These are phyloP conservation scores for Peromyscus aztecus DNA, from an alignment of 2,797 vertebrate species.

Conservation along the genomic window DNA sequence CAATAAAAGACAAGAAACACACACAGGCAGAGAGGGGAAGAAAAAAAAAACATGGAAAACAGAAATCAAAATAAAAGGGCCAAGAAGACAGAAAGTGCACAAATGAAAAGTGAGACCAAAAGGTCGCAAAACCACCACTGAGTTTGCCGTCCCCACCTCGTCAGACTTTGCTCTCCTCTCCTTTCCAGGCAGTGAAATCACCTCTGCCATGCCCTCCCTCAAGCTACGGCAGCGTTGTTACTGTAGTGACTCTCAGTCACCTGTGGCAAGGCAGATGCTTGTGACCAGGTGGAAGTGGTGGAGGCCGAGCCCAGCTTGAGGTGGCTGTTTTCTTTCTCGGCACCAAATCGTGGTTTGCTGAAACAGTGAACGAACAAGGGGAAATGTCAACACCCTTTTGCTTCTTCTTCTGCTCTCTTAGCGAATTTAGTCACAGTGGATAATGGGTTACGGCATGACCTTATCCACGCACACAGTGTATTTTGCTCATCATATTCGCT, in stretches of 20 bases:
- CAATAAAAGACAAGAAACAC: not conserved
- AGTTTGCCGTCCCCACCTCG: not conserved
- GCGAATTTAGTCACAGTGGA: not conserved
- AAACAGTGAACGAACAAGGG: too few relatives aligned
- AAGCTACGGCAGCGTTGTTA: fast-evolving
- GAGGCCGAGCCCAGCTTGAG: not conserved
- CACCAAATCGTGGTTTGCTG: fast-evolving
- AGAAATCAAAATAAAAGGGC: not conserved
- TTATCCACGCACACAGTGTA: not conserved
- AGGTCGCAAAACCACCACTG: not conserved
- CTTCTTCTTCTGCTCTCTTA: not conserved
- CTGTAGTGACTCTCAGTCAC: too few relatives aligned
- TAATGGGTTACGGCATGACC: not conserved
- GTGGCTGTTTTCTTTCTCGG: too few relatives aligned
- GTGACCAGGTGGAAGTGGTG: fast-evolving
- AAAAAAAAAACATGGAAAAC: not conserved
- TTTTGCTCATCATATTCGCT: not conserved
- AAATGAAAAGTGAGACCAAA: not conserved
- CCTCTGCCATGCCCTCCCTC: not conserved
- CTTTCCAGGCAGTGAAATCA: not conserved
- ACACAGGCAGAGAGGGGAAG: not conserved
- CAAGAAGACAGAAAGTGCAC: not conserved
- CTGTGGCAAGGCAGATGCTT: fast-evolving
- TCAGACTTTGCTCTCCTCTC: too few relatives aligned
- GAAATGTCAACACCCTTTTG: too few relatives aligned